Conservation (phyloP, 1,140 invertebrate species). For the Himalopsyche phryganea region DNA sequence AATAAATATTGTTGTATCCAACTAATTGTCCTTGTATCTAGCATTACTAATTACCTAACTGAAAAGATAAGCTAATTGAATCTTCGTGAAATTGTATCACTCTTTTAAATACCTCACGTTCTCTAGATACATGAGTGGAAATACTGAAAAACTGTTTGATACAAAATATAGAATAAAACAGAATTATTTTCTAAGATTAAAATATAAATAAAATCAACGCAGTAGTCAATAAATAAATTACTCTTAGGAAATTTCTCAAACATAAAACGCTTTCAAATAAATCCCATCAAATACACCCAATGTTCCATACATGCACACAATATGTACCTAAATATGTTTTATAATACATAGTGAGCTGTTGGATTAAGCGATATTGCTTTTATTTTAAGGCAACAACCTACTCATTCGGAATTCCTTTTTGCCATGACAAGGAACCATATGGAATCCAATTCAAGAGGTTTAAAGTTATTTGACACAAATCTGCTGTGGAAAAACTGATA, state of each 20-base stretch:
- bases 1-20: too few relatives aligned
- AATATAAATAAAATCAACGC: conserved; percentile 2
- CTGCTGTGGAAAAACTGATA: not conserved
- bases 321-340: conserved; percentile 21
- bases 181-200: too few relatives aligned
- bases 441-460: conserved; percentile 19
- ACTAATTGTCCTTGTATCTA: too few relatives aligned
- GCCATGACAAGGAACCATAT: conserved; percentile 26
- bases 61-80: too few relatives aligned
- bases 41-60: too few relatives aligned
- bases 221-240: not conserved
- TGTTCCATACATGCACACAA: not conserved
- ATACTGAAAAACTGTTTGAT: too few relatives aligned
- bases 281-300: conserved; percentile 19
- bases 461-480: conserved; percentile 24
- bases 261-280: conserved; percentile 10
- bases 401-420: conserved; percentile 8
- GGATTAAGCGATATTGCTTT: conserved; percentile 25
- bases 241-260: conserved; percentile 11
- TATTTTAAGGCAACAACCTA: conserved; percentile 25
- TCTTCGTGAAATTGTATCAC: too few relatives aligned
- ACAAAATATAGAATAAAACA: too few relatives aligned
- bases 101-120: too few relatives aligned
- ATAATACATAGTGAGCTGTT: too few relatives aligned
- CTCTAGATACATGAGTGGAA: too few relatives aligned